phyloP scores from a whole-genome alignment of 2,797 vertebrate species.

The Nyctibius grandis region DNA sequence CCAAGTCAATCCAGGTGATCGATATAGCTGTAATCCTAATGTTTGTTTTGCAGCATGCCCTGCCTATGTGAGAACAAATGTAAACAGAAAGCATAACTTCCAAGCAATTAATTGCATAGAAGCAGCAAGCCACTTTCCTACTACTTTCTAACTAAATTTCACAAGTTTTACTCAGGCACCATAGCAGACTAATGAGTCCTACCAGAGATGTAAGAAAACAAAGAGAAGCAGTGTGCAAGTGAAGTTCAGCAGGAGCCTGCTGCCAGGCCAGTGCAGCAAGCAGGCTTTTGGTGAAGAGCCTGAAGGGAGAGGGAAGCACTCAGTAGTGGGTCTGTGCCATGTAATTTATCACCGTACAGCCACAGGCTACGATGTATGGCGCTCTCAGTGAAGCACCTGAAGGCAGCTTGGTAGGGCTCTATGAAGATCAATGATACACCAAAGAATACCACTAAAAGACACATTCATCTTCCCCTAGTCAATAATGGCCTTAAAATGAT shows the following conservation, averaged over 20 bases:
- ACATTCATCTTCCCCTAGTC: slow-evolving; percentile 69
- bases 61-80: not conserved
- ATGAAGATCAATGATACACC: slow-evolving; percentile 71
- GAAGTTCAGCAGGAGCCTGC: not conserved
- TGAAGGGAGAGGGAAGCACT: slow-evolving; percentile 17
- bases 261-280: not conserved
- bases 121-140: not conserved
- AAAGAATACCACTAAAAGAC: slow-evolving; percentile 69
- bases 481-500: slow-evolving; percentile 70
- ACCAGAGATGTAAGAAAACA: not conserved
- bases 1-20: not conserved
- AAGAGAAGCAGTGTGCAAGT: not conserved
- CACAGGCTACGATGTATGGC: slow-evolving; percentile 15
- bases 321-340: not conserved
- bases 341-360: slow-evolving; percentile 43
- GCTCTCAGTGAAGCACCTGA: slow-evolving; percentile 20
- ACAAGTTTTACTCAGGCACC: not conserved
- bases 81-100: not conserved
- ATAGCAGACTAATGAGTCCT: not conserved
- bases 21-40: not conserved
- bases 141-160: not conserved
- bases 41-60: not conserved
- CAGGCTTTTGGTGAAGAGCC: not conserved
- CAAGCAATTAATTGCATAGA: not conserved
- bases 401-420: slow-evolving; percentile 45